Conservation (phyloP, 2,797 vertebrate genomes). For the Limnodromus scolopaceus region DNA sequence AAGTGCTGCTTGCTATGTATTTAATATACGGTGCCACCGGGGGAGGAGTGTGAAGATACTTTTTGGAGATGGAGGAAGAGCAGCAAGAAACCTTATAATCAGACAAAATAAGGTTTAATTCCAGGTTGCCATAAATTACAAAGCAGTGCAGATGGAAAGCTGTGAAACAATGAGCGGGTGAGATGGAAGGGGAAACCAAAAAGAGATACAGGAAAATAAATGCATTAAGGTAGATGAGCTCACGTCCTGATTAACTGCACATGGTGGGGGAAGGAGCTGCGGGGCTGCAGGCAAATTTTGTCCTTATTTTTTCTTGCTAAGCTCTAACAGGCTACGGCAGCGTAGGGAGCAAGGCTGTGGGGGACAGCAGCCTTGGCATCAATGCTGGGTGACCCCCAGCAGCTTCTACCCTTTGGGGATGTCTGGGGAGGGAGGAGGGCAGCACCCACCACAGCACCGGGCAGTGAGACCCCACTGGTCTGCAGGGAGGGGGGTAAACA, state of each 20-base stretch:
- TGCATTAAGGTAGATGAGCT: not conserved
- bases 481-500: fast-evolving
- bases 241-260: not conserved
- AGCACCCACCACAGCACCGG: not conserved
- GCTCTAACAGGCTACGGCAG: not conserved
- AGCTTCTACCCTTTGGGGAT: not conserved
- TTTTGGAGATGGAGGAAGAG: conserved; percentile 41
- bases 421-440: not conserved
- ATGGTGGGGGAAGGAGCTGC: not conserved
- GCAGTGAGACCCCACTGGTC: not conserved
- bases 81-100: conserved; percentile 33
- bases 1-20: not conserved
- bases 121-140: conserved; percentile 45
- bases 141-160: not conserved
- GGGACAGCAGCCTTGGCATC: not conserved
- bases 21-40: not conserved
- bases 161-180: not conserved
- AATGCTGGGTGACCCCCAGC: not conserved
- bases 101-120: conserved; percentile 50
- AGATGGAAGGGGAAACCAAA: not conserved
- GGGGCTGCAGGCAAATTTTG: not conserved
- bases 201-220: conserved; percentile 5
- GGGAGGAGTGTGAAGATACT: conserved; percentile 24
- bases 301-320: not conserved
- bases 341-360: not conserved